phyloP scores from a whole-genome alignment of 2,797 vertebrate genomes.

The Clarias platycephalus region DNA sequence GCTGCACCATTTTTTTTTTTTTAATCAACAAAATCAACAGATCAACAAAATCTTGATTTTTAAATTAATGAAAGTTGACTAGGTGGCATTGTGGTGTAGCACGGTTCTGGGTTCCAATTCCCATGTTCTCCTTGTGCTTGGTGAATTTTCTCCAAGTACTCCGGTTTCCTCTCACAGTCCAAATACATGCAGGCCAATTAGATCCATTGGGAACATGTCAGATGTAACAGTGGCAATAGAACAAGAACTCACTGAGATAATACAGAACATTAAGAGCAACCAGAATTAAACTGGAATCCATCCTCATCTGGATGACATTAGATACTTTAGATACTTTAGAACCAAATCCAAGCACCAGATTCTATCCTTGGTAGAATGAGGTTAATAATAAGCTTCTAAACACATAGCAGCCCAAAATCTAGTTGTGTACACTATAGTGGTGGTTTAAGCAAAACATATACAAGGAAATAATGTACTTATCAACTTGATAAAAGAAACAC shows the following conservation, averaged over 20 bases:
- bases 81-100: no score
- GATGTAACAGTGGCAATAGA: neutral
- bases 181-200: neutral
- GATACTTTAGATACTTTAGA: neutral
- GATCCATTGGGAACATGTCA: neutral
- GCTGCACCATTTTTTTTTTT: neutral
- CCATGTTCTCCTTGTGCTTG: no score
- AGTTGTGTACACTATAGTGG: neutral
- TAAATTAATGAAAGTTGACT: no score
- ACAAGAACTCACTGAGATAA: neutral
- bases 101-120: no score
- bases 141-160: no score
- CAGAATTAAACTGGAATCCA: neutral
- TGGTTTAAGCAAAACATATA: neutral
- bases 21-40: no score
- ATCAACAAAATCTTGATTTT: no score
- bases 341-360: neutral
- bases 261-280: neutral
- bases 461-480: neutral
- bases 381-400: neutral
- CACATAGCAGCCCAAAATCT: neutral
- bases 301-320: neutral
- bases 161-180: no score
- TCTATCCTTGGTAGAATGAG: neutral
- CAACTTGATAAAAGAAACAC: neutral